Conservation (phyloP, 2,797 vertebrate genomes). For the Carcharodon carcharias region DNA sequence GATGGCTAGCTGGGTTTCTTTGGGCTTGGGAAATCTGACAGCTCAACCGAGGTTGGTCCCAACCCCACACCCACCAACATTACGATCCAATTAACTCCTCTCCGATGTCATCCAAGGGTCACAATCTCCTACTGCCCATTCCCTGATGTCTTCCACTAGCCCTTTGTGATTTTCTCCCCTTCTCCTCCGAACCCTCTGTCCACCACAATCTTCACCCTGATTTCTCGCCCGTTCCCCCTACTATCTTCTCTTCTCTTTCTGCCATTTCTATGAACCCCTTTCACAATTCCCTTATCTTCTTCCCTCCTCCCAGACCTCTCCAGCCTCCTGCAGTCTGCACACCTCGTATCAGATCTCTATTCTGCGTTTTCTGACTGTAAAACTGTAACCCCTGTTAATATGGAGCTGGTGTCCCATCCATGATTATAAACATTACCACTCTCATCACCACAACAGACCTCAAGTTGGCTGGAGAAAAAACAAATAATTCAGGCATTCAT, state of each 20-base stretch:
- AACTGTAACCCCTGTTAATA: neutral
- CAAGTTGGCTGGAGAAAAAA: neutral
- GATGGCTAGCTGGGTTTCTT: neutral
- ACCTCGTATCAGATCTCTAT: neutral
- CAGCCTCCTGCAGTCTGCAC: no score
- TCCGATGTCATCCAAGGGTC: neutral
- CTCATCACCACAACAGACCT: neutral
- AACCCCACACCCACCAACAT: neutral
- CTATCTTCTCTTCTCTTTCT: no score
- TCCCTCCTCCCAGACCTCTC: no score
- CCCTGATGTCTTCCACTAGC: neutral
- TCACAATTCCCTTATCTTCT: neutral
- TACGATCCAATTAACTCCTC: no score
- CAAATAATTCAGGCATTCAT: neutral
- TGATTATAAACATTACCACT: neutral
- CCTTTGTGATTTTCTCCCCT: neutral
- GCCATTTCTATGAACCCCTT: neutral
- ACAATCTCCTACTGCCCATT: neutral
- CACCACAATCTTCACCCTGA: neutral
- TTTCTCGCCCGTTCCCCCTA: neutral
- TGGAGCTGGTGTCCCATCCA: neutral
- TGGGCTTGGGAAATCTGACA: neutral
- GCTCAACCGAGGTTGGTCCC: neutral
- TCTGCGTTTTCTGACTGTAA: neutral
- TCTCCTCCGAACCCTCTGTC: neutral